These are phyloP conservation scores for Neolamprologus tretocephalus DNA, from an alignment of 2,113 vertebrate genomes.

Conservation along the genomic window DNA sequence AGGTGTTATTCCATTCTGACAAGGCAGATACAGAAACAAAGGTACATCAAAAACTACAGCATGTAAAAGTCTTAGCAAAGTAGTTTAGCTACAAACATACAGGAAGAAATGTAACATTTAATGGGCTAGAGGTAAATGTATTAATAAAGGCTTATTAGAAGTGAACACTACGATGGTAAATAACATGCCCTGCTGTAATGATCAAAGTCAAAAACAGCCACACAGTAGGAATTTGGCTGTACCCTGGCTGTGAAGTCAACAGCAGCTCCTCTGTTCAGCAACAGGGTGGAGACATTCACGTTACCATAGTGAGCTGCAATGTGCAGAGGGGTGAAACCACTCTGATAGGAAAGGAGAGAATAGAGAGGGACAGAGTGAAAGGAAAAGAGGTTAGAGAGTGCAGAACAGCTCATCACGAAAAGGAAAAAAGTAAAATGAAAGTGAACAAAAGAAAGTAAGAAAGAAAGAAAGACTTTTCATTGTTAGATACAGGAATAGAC, in stretches of 20 bases:
- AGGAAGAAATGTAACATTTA: not conserved
- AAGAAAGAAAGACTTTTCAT: not conserved
- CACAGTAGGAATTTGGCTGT: not conserved
- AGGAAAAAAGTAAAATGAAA: not conserved
- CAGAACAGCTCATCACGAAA: not conserved
- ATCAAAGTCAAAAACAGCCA: not conserved
- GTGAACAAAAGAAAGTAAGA: not conserved
- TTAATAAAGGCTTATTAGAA: not conserved
- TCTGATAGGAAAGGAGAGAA: constrained; percentile 70
- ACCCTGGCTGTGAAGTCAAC: constrained; percentile 98
- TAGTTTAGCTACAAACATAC: not conserved
- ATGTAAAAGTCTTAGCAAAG: not conserved
- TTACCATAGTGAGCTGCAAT: constrained; percentile 91
- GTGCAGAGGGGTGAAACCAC: constrained; percentile 95
- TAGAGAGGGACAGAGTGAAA: not conserved
- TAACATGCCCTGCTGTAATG: not conserved
- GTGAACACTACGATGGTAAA: not conserved
- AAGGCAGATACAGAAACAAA: constrained; percentile 15
- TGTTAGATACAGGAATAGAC: not conserved
- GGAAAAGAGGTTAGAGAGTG: not conserved
- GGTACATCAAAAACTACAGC: not conserved
- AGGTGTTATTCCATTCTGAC: constrained; percentile 94
- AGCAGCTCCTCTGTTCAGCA: constrained; percentile 94
- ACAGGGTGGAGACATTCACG: constrained; percentile 94
- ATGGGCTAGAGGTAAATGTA: not conserved